Percentiles rank a stretch among this genome's conserved stretches.
Conservation (phyloP, 2,888 invertebrate species). For the Perithous albicinctus region DNA sequence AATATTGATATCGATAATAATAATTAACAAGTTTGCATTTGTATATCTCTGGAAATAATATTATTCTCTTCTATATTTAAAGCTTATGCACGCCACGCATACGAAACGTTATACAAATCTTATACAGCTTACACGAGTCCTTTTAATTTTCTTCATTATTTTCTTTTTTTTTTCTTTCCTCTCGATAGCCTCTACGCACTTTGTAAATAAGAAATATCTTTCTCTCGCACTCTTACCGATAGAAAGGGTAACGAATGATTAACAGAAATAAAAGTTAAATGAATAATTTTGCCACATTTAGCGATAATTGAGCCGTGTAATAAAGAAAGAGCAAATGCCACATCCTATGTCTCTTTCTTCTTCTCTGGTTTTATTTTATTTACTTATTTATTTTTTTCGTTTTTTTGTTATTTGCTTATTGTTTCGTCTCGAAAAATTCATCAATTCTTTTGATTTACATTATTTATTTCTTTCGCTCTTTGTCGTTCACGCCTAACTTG, state of each 20-base stretch:
- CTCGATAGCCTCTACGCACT: constrained; percentile 76
- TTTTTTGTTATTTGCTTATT: constrained; percentile 44
- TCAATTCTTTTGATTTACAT: constrained; percentile 55
- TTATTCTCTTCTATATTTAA: constrained; percentile 66
- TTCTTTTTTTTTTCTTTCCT: constrained; percentile 51
- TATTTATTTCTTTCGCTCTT: constrained; percentile 55
- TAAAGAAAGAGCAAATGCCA: constrained; percentile 31
- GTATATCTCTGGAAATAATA: constrained; percentile 67
- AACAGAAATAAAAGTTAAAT: constrained; percentile 37
- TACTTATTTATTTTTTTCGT: too few relatives aligned
- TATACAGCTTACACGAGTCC: constrained; percentile 55
- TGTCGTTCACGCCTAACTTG: constrained; percentile 42
- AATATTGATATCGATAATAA: constrained; percentile 60
- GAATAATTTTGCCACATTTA: constrained; percentile 51
- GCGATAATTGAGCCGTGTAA: constrained; percentile 59
- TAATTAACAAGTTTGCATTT: constrained; percentile 64
- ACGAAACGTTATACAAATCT: constrained; percentile 70
- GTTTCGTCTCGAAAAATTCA: constrained; percentile 62
- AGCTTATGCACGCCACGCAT: constrained; percentile 68
- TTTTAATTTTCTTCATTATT: constrained; percentile 56
- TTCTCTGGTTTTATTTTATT: constrained; percentile 12
- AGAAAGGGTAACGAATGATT: constrained; percentile 45
- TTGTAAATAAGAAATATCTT: constrained; percentile 70
- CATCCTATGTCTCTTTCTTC: constrained; percentile 18
- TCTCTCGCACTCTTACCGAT: constrained; percentile 50